These are phyloP conservation scores for Adrianichthys oophorus DNA, from an alignment of 2,797 vertebrate species.

Conservation along the genomic window DNA sequence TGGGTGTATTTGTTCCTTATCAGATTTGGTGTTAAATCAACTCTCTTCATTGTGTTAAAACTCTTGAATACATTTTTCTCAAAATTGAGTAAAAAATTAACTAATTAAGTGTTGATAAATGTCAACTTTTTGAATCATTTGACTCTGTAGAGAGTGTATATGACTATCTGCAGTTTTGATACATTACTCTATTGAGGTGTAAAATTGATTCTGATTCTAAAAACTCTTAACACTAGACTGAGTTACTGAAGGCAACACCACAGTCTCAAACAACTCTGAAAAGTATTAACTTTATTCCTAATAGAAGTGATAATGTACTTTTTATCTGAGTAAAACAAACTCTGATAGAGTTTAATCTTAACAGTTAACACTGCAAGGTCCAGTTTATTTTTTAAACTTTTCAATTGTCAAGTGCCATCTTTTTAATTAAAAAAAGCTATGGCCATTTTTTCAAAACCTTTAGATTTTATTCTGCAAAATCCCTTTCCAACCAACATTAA, in stretches of 20 bases:
- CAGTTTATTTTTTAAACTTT: neutral
- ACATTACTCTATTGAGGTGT: neutral
- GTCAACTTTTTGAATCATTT: neutral
- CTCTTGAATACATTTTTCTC: slow-evolving; percentile 2
- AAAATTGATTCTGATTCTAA: neutral
- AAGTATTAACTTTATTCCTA: neutral
- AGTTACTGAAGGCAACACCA: neutral
- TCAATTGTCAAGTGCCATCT: no score
- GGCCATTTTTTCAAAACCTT: no score
- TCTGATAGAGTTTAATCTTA: no score
- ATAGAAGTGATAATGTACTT: neutral
- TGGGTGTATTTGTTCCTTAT: neutral
- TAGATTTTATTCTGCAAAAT: no score
- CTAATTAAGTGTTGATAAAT: neutral
- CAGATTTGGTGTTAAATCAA: neutral
- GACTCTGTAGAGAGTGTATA: slow-evolving; percentile 1
- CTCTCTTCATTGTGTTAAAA: slow-evolving; percentile 1
- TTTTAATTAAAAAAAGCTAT: no score
- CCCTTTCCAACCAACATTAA: no score
- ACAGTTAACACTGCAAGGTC: neutral
- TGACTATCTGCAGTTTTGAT: neutral
- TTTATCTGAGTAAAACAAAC: neutral
- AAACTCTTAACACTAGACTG: neutral
- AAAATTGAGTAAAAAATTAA: neutral
- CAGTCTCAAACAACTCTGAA: neutral